These are phyloP conservation scores for Ceyx erithaca DNA, from an alignment of 2,797 vertebrate genomes.

Conservation along the genomic window DNA sequence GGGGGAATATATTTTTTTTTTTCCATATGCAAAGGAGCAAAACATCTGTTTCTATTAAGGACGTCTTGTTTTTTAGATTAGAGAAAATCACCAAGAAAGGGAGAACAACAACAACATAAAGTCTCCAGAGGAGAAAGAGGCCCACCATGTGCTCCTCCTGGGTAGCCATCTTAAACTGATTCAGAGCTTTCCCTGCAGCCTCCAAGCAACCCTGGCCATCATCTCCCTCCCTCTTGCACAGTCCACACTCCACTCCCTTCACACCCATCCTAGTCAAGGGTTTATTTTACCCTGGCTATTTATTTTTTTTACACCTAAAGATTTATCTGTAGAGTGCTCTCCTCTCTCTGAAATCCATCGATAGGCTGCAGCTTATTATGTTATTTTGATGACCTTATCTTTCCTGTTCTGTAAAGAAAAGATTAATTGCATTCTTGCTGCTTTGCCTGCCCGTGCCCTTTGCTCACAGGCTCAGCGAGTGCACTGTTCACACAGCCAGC, in stretches of 20 bases:
- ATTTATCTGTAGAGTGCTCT: background rate
- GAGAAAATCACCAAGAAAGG: constrained; percentile 55
- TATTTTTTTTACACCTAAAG: background rate
- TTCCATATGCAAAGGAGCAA: constrained; percentile 32
- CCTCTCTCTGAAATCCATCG: background rate
- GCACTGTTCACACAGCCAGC: background rate
- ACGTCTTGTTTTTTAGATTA: constrained; percentile 68
- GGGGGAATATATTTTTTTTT: background rate
- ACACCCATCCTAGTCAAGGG: background rate
- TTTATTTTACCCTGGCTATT: background rate
- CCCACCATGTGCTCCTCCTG: background rate
- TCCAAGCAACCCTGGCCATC: background rate
- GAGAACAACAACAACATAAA: constrained; percentile 52
- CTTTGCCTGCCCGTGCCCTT: background rate
- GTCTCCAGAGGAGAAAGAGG: constrained; percentile 17
- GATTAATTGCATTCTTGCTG: background rate
- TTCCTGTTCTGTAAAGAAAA: background rate
- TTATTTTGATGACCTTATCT: background rate
- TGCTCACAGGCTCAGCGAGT: background rate
- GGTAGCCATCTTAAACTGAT: constrained; percentile 25
- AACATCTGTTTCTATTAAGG: constrained; percentile 67
- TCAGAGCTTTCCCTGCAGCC: background rate
- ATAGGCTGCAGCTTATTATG: background rate
- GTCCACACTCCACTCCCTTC: background rate
- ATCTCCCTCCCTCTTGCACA: background rate